Evolutionary conservation across 2,888 invertebrate species (phyloP).

Genomic region (Euzophera pinguis): DNA sequence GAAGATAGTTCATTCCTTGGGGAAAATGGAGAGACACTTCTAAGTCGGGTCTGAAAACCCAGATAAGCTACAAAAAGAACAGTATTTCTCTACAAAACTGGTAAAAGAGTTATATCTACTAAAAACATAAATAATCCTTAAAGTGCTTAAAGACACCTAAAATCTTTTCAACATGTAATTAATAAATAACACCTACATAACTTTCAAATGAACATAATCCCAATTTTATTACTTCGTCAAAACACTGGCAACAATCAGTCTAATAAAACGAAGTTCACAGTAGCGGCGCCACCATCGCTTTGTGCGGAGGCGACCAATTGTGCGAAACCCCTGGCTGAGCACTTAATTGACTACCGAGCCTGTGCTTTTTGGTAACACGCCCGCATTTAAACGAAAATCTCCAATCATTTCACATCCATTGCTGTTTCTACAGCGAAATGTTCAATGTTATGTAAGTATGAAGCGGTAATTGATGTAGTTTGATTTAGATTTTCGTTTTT

Average conservation of each 20-base stretch:
- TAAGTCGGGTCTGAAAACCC: too few relatives aligned
- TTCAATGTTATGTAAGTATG: neutral
- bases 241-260: conserved; percentile 54
- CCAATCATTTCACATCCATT: conserved; percentile 29
- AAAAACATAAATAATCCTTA: neutral
- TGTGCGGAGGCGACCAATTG: conserved; percentile 77
- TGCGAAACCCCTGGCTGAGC: conserved; percentile 74
- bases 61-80: too few relatives aligned
- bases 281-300: conserved; percentile 54
- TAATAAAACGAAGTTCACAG: conserved; percentile 59
- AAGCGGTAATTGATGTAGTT: conserved; percentile 28
- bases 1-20: too few relatives aligned
- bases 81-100: too few relatives aligned
- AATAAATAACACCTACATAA: conserved; percentile 22
- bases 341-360: conserved; percentile 75
- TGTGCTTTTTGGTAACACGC: conserved; percentile 53
- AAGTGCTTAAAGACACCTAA: neutral
- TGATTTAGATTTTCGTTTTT: conserved; percentile 19
- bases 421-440: conserved; percentile 16
- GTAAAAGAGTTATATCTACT: too few relatives aligned
- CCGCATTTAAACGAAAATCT: conserved; percentile 22
- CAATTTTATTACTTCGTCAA: conserved; percentile 36
- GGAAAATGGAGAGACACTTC: too few relatives aligned
- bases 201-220: conserved; percentile 26
- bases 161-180: neutral